Evolutionary conservation across 1,140 invertebrate species (phyloP), one percentile per base, ranked within the genome.

Genomic region (Holotrichia oblita): DNA sequence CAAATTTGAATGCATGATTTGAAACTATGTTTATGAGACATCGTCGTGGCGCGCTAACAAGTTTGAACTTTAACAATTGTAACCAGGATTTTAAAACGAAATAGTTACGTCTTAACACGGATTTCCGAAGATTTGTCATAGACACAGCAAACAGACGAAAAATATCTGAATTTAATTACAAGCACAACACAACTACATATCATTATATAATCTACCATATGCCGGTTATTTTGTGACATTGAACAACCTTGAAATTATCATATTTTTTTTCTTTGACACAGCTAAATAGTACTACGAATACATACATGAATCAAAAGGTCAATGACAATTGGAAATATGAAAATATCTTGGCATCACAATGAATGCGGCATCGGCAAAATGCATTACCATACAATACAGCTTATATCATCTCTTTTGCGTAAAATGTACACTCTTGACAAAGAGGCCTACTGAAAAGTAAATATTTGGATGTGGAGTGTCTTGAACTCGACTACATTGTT

Each of bases 201-300:
- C 12, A 69, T 69, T 69, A 69, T 69, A 34, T 34, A 69, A 14
- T 34, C 24, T 27, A 27, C 44, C 20, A 7, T 12, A 69, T 20
- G 7, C 17, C 22, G 27, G 24, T 69, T 27, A 69, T 12, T 69
- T 69, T 22, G 61, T 20, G 61, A 69, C 61, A 69, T 69, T 69
- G 61, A 69, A 34, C 61, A 69, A 22, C 61, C 61, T 69, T 69
- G 61, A 27, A 69, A 69, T 69, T 69, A 69, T 69, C 0, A 24
- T 2, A 69, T 27, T 69, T 69, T 64, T 20, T 69, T 27, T 34
- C 22, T n/a, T n/a, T 10, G 8, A 0, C 27, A 27, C 22, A 9
- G 22, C 4, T 69, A 69, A 12, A 69, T 69, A 69, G 12, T 14
- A 14, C 8, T 27, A 14, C 27, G 61, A 20, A 69, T 34, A 69